These are phyloP conservation scores for Ophioninae sp. DNA, from an alignment of 2,888 invertebrate genomes.

Conservation along the genomic window DNA sequence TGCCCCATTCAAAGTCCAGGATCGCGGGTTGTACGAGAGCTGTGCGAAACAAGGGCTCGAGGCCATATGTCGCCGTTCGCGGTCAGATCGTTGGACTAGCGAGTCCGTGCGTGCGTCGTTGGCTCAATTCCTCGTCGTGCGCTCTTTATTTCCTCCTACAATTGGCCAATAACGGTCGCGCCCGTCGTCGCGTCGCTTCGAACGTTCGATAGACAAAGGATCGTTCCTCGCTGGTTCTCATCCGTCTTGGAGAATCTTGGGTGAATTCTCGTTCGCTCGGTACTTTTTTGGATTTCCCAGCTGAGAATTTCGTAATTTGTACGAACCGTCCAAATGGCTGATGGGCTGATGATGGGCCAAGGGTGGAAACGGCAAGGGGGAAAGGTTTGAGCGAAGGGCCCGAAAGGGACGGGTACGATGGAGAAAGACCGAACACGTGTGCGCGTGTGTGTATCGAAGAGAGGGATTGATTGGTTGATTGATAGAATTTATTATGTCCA, in stretches of 20 bases:
- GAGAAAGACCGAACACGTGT: neutral
- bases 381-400: neutral
- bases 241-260: constrained; percentile 19
- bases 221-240: constrained; percentile 76
- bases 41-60: constrained; percentile 15
- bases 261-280: neutral
- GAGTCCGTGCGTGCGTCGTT: constrained; percentile 26
- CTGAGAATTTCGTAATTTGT: constrained; percentile 36
- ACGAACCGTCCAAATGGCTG: no score
- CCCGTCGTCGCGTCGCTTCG: constrained; percentile 73
- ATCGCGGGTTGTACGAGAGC: neutral
- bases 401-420: neutral
- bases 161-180: constrained; percentile 76
- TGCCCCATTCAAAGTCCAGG: constrained; percentile 41
- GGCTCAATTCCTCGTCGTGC: constrained; percentile 68
- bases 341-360: neutral
- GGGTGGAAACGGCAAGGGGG: neutral
- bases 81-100: neutral
- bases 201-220: constrained; percentile 78
- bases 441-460: neutral
- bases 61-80: constrained; percentile 34
- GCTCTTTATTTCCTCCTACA: constrained; percentile 78
- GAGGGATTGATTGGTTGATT: no score
- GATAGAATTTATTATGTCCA: no score
- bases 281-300: constrained; percentile 43